These are phyloP conservation scores for Bombus waltoni DNA, from an alignment of 1,140 invertebrate genomes.

Conservation along the genomic window DNA sequence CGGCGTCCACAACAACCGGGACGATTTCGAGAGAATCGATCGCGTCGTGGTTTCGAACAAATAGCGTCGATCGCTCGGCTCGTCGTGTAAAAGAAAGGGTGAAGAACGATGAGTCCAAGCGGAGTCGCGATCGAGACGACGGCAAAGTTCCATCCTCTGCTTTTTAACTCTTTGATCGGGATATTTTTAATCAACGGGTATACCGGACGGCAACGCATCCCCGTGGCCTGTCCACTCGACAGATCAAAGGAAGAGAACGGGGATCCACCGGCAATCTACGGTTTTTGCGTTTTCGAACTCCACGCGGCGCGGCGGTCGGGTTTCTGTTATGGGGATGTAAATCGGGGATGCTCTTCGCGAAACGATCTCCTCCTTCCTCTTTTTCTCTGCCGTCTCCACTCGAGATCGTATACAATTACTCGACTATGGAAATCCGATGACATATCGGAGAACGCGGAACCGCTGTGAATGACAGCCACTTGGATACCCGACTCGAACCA, in stretches of 20 bases:
- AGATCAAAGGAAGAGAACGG: conserved; percentile 35
- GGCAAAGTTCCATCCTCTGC: conserved; percentile 9
- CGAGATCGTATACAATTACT: background rate
- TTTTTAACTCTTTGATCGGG: conserved; percentile 53
- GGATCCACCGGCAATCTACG: conserved; percentile 1
- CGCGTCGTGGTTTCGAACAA: background rate
- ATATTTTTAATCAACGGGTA: conserved; percentile 56
- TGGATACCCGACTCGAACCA: background rate
- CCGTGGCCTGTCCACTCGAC: conserved; percentile 39
- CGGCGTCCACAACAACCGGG: background rate
- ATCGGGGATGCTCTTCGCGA: background rate
- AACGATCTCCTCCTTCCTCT: background rate
- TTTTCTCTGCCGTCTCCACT: background rate
- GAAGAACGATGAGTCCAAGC: background rate
- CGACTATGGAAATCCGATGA: conserved; percentile 2
- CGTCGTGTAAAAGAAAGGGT: background rate
- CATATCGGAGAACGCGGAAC: background rate
- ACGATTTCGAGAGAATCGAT: conserved; percentile 11
- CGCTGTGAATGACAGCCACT: background rate
- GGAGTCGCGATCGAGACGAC: conserved; percentile 6
- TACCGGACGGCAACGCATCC: conserved; percentile 18
- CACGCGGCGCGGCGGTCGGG: background rate
- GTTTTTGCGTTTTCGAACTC: conserved; percentile 21
- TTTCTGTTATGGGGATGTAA: background rate
- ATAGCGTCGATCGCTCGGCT: background rate